Evolutionary conservation across 30 jellyfish, hydroid and myxozoan genomes (phyloP), one percentile per base, ranked within the genome.

Genomic region (Pelagia noctiluca): DNA sequence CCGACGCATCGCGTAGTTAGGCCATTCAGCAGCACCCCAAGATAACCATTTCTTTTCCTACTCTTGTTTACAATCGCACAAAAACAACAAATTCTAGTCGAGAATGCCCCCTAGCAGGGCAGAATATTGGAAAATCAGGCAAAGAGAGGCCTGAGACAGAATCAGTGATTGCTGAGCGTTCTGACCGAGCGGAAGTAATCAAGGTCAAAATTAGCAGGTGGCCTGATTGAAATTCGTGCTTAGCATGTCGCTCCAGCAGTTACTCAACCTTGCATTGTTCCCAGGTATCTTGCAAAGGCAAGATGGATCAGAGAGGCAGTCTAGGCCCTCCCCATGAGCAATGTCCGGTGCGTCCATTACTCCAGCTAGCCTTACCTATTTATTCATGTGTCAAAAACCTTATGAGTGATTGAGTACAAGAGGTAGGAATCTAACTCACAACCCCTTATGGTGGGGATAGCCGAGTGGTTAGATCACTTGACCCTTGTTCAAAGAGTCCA

Each of bases 201-300:
- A 34, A 57, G 92, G 92, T 82, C 92, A 82, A 23, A 47, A 24
- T 11, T 72, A 73, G 29, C 92, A 57, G 92, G 92, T 82, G 85
- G 86, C 53, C 21, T 1, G 50, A 82, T 82, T 67, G 71, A 57
- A 32, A 38, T 19, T 35, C 78, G 86, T 33, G 16, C 57, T 42
- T 42, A 47, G 12, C 30, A 36, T 54, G 50, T 21, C 47, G 84
- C 50, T 28, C n/a, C 46, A 46, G 84, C 47, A 24, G 19, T 81
- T 53, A 23, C 23, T 32, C 65, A 16, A 42, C 57, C 12, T 5
- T 16, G 57, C 57, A 42, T 5, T 16, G 16, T 42, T n/a, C n/a
- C n/a, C n/a, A n/a, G n/a, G n/a, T n/a, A n/a, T n/a, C n/a, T n/a
- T n/a, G n/a, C n/a, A n/a, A n/a, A n/a, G n/a, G n/a, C n/a, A n/a